Evolutionary conservation across 2,797 vertebrate species (phyloP).

Genomic region (Menidia menidia): DNA sequence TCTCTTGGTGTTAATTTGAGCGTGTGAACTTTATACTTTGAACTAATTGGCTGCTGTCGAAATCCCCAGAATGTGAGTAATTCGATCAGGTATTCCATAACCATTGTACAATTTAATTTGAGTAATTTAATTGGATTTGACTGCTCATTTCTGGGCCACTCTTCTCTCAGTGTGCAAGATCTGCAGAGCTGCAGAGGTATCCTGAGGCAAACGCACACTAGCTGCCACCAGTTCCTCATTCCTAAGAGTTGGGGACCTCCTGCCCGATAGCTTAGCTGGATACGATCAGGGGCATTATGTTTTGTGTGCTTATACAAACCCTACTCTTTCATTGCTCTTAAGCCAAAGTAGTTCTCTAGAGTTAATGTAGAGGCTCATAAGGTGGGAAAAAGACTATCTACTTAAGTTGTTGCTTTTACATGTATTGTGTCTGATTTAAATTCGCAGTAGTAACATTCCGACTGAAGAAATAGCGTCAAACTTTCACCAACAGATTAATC

Average conservation of each 20-base stretch:
- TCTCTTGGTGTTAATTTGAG: conserved; percentile 82
- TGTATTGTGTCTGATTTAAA: background rate
- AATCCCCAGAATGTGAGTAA: conserved; percentile 84
- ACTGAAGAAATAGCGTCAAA: background rate
- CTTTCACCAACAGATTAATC: too few relatives aligned
- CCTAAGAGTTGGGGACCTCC: conserved; percentile 53
- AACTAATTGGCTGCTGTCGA: conserved; percentile 85
- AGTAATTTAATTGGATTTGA: conserved; percentile 85
- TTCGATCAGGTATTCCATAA: conserved; percentile 85
- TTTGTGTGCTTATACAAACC: background rate
- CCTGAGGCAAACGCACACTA: conserved; percentile 71
- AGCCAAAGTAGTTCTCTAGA: background rate
- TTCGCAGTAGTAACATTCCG: background rate
- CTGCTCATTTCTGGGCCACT: conserved; percentile 84
- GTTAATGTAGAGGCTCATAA: background rate
- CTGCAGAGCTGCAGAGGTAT: conserved; percentile 73
- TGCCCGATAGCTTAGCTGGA: conserved; percentile 40
- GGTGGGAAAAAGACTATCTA: background rate
- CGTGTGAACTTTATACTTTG: conserved; percentile 84
- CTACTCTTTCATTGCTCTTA: background rate
- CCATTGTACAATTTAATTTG: conserved; percentile 85
- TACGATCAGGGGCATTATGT: conserved; percentile 29
- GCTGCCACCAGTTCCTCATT: conserved; percentile 63
- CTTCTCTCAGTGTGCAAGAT: conserved; percentile 81
- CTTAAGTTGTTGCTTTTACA: background rate